Percentiles rank a stretch among this genome's conserved stretches.
Evolutionary conservation across 2,888 invertebrate species (phyloP).

Genomic region (Orchestes rusci): DNA sequence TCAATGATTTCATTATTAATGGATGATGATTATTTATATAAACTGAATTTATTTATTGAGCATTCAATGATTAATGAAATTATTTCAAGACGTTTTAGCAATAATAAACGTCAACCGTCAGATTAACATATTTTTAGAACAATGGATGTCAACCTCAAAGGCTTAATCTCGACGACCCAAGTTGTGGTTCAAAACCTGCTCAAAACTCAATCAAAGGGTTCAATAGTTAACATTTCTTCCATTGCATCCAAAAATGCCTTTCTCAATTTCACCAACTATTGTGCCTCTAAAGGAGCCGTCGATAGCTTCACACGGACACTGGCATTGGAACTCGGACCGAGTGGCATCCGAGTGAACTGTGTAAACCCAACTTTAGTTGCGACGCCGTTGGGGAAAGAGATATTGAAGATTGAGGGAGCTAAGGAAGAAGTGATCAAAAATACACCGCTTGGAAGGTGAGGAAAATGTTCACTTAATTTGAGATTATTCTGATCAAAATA

Average conservation of each 20-base stretch:
- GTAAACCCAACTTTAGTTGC: slow-evolving; percentile 86
- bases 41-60: too few species aligned
- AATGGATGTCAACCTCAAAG: slow-evolving; percentile 71
- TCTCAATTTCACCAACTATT: slow-evolving; percentile 66
- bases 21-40: too few species aligned
- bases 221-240: slow-evolving; percentile 43
- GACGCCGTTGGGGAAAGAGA: slow-evolving; percentile 75
- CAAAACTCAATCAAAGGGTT: slow-evolving; percentile 10
- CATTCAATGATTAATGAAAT: too few species aligned
- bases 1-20: too few species aligned
- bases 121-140: too few species aligned
- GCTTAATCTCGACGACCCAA: slow-evolving; percentile 68
- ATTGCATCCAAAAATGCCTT: slow-evolving; percentile 68
- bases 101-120: too few species aligned
- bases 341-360: slow-evolving; percentile 77
- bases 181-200: slow-evolving; percentile 15
- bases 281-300: slow-evolving; percentile 58
- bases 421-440: too few species aligned
- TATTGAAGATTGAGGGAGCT: too few species aligned
- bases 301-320: slow-evolving; percentile 73
- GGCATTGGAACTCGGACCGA: slow-evolving; percentile 75
- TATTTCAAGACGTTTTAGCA: too few species aligned
- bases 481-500: too few species aligned
- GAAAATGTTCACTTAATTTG: too few species aligned
- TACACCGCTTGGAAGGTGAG: too few species aligned